Conservation (phyloP, 2,888 invertebrate species). For the Dasysyrphus tricinctus region DNA sequence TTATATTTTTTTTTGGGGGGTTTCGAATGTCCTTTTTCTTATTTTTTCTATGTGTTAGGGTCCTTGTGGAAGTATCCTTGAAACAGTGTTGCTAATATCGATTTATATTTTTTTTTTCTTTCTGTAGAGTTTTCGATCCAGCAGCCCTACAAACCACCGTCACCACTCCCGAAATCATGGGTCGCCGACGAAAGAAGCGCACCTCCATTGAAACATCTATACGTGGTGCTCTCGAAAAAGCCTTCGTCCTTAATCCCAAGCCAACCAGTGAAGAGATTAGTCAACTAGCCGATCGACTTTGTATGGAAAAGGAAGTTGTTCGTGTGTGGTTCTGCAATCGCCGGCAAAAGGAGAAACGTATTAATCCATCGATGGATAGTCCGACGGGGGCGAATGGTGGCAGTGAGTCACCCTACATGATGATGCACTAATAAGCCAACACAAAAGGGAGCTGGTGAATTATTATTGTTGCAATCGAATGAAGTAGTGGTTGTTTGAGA, state of each 20-base stretch:
- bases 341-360: conserved; percentile 97
- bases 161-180: conserved; percentile 94
- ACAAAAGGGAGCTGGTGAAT: background rate
- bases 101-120: background rate
- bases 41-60: background rate
- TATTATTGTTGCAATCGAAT: conserved; percentile 77
- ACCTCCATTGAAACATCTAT: conserved; percentile 98
- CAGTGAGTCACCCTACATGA: conserved; percentile 82
- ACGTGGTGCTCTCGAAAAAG: conserved; percentile 96
- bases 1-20: too few relatives aligned
- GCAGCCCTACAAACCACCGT: conserved; percentile 88
- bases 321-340: conserved; percentile 98
- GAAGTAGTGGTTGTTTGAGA: conserved; percentile 18
- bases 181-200: conserved; percentile 96
- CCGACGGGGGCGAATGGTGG: conserved; percentile 86
- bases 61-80: background rate
- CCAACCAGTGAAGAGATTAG: conserved; percentile 98
- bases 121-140: conserved; percentile 81
- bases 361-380: conserved; percentile 92
- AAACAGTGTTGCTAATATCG: background rate
- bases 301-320: conserved; percentile 99
- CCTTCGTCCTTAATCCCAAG: conserved; percentile 97
- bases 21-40: too few relatives aligned
- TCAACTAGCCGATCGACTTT: conserved; percentile 94
- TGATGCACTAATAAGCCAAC: conserved; percentile 79